These are phyloP conservation scores for Colaptes auratus DNA, from an alignment of 2,113 vertebrate species.

Conservation along the genomic window DNA sequence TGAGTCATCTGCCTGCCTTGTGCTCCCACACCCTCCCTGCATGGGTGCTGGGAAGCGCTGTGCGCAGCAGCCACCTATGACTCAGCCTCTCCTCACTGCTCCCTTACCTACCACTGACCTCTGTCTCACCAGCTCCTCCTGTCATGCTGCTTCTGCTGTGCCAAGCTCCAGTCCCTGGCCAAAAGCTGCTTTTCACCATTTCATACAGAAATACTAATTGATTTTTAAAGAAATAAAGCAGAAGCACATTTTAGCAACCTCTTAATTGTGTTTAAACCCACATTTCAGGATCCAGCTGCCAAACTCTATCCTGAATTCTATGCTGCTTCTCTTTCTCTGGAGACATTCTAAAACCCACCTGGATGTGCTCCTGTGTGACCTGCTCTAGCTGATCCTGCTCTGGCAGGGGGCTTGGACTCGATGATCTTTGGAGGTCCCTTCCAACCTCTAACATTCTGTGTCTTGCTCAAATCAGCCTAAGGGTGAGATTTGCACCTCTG, in stretches of 20 bases:
- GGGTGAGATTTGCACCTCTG: background rate
- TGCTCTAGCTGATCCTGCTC: too few relatives aligned
- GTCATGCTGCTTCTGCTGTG: too few relatives aligned
- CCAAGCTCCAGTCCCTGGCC: background rate
- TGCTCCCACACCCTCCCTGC: constrained; percentile 1
- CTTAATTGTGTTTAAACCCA: background rate
- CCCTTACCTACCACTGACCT: background rate
- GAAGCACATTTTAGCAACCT: background rate
- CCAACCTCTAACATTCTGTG: too few relatives aligned
- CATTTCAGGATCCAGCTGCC: background rate
- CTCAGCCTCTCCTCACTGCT: background rate
- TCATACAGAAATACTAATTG: background rate
- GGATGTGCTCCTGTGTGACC: too few relatives aligned
- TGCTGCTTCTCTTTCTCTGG: too few relatives aligned
- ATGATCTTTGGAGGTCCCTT: too few relatives aligned
- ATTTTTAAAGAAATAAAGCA: background rate
- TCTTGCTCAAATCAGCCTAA: background rate
- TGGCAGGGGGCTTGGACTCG: too few relatives aligned
- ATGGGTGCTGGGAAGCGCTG: accelerated
- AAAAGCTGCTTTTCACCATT: background rate
- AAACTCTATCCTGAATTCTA: background rate
- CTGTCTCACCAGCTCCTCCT: background rate
- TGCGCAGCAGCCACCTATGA: background rate
- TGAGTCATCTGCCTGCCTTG: constrained; percentile 40
- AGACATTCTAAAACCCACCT: too few relatives aligned